phyloP scores from a whole-genome alignment of 2,113 vertebrate species.

The Peucedramus taeniatus region DNA sequence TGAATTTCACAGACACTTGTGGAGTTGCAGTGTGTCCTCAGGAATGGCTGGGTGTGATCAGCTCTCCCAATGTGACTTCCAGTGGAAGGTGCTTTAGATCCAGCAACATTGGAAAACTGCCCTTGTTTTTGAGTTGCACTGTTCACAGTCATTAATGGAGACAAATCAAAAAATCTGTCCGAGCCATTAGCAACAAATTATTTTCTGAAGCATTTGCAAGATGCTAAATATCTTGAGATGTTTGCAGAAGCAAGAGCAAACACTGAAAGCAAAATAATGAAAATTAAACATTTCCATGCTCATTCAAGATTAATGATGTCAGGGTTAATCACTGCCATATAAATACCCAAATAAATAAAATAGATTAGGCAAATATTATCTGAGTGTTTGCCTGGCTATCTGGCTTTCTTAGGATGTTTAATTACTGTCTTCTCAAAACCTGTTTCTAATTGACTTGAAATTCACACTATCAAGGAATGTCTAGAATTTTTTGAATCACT shows the following conservation, averaged over 20 bases:
- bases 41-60: neutral
- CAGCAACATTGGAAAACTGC: neutral
- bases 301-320: constrained; percentile 10
- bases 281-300: constrained; percentile 17
- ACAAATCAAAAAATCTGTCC: neutral
- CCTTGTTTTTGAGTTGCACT: neutral
- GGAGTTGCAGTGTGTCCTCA: neutral
- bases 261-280: neutral
- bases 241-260: constrained; percentile 26
- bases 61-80: neutral
- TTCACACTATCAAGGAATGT: neutral
- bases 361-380: neutral
- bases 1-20: neutral
- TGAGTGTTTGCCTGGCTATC: neutral
- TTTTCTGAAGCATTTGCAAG: constrained; percentile 4
- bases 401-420: neutral
- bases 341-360: constrained; percentile 21
- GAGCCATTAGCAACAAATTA: neutral
- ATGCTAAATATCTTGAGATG: constrained; percentile 8
- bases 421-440: neutral
- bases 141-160: neutral
- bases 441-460: constrained; percentile 1
- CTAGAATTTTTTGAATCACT: neutral
- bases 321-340: neutral
- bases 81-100: neutral